phyloP scores from a whole-genome alignment of 2,888 invertebrate species.

The Hypomecis punctinalis region DNA sequence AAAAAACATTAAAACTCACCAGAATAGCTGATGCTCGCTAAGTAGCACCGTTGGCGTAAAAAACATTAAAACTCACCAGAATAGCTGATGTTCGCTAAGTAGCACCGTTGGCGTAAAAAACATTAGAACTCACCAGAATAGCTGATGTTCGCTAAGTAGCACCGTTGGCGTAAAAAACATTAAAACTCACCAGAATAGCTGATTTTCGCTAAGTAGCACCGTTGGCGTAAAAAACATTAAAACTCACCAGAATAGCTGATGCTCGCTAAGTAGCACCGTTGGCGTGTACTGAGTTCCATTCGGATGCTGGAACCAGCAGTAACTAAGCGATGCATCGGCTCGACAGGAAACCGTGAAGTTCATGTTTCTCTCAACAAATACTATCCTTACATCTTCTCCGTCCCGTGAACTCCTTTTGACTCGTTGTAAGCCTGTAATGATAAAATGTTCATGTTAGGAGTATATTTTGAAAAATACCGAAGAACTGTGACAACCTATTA shows the following conservation, averaged over 20 bases:
- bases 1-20: too few relatives aligned
- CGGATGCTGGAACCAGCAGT: conserved; percentile 80
- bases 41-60: too few relatives aligned
- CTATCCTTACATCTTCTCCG: conserved; percentile 34
- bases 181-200: conserved; percentile 64
- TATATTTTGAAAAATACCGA: too few relatives aligned
- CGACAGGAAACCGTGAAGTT: conserved; percentile 67
- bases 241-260: conserved; percentile 65
- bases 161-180: conserved; percentile 68
- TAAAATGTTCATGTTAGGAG: too few relatives aligned
- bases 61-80: too few relatives aligned
- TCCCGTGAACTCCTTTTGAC: conserved; percentile 1
- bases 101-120: too few relatives aligned
- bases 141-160: conserved; percentile 50
- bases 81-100: too few relatives aligned
- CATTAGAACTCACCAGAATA: conserved; percentile 66
- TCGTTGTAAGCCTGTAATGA: conserved; percentile 5
- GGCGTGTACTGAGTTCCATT: conserved; percentile 74
- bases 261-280: conserved; percentile 48
- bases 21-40: too few relatives aligned
- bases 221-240: too few relatives aligned
- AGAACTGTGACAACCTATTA: too few relatives aligned
- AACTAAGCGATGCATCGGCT: conserved; percentile 65
- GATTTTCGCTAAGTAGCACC: conserved; percentile 49
- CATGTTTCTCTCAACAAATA: conserved; percentile 63